These are phyloP conservation scores for Notolabrus celidotus DNA, from an alignment of 2,797 vertebrate genomes.

Conservation along the genomic window DNA sequence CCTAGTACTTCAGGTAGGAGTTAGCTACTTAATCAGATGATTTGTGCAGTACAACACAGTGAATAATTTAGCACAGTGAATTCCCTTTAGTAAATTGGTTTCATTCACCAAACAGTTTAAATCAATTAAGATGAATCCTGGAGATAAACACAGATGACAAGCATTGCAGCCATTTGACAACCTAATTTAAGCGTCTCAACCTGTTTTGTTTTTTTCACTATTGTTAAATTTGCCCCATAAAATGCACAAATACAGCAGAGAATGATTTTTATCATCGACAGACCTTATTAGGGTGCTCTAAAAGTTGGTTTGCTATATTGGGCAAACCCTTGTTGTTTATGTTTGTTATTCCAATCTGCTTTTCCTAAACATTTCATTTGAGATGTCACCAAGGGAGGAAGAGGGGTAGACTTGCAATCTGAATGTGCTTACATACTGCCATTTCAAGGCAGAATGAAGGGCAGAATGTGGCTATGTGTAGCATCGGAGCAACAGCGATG, in stretches of 20 bases:
- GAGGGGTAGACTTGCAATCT: too few species aligned
- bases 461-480: too few species aligned
- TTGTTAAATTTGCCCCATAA: not conserved
- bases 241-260: not conserved
- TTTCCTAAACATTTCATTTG: too few species aligned
- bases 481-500: too few species aligned
- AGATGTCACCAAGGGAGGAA: too few species aligned
- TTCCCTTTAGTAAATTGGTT: not conserved
- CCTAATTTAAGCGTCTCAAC: not conserved
- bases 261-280: too few species aligned
- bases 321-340: too few species aligned
- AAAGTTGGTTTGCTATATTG: too few species aligned
- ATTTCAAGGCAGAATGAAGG: too few species aligned
- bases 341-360: too few species aligned
- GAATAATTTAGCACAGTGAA: not conserved
- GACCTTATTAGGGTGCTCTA: too few species aligned
- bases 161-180: not conserved
- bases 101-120: not conserved
- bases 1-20: not conserved
- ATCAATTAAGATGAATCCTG: not conserved
- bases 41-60: not conserved
- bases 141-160: not conserved
- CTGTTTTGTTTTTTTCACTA: not conserved
- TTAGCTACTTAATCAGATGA: not conserved
- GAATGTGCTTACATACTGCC: too few species aligned